phyloP scores from a whole-genome alignment of 1,140 invertebrate species.

The Agrilus planipennis region DNA sequence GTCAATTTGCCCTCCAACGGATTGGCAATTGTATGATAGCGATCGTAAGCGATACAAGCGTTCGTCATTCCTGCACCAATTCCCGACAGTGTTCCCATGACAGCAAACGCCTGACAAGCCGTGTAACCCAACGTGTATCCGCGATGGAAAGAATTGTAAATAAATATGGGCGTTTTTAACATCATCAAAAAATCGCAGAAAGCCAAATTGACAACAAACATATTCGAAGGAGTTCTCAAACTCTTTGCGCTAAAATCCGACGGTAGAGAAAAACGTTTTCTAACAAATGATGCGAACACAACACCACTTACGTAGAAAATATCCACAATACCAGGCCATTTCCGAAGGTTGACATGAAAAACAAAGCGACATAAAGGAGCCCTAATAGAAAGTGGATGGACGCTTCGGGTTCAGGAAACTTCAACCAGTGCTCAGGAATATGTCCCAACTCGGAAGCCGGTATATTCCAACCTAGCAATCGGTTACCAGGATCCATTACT shows the following conservation, averaged over 20 bases:
- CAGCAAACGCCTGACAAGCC: conserved; percentile 66
- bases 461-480: conserved; percentile 65
- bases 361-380: conserved; percentile 68
- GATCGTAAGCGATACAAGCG: conserved; percentile 41
- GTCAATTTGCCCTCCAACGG: conserved; percentile 71
- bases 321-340: conserved; percentile 86
- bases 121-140: conserved; percentile 60
- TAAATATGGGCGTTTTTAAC: conserved; percentile 74
- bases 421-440: conserved; percentile 73
- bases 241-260: conserved; percentile 56
- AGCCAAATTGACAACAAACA: conserved; percentile 79
- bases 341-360: conserved; percentile 62
- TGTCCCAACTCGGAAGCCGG: conserved; percentile 59
- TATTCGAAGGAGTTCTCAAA: conserved; percentile 77
- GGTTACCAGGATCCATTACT: conserved; percentile 17
- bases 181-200: conserved; percentile 82
- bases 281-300: not conserved
- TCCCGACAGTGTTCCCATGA: conserved; percentile 65
- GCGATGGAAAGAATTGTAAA: conserved; percentile 71
- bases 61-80: conserved; percentile 72
- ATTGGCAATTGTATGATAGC: conserved; percentile 64
- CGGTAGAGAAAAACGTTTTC: not conserved
- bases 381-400: conserved; percentile 73
- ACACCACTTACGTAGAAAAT: conserved; percentile 57
- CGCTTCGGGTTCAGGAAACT: conserved; percentile 65